A percentile compares a stretch with the other conserved stretches of the same genome.
Conservation (phyloP, 2,797 vertebrate species). For the Pterois miles region DNA sequence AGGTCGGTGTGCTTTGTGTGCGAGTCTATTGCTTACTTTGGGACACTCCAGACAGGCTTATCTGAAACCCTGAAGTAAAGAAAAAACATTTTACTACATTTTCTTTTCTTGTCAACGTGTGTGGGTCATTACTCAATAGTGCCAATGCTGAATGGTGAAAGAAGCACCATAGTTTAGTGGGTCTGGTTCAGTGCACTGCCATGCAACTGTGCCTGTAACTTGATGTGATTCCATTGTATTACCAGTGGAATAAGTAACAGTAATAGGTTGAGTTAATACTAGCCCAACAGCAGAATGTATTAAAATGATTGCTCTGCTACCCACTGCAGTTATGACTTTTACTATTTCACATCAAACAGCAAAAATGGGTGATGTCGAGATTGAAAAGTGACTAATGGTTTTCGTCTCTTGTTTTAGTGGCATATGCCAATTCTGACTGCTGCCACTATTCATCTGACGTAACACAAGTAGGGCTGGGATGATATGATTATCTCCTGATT, state of each 20-base stretch:
- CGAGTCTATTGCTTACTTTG: constrained; percentile 85
- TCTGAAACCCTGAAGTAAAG: constrained; percentile 91
- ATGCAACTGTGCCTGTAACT: neutral
- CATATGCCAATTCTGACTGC: neutral
- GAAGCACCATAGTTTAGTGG: neutral
- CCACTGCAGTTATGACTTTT: neutral
- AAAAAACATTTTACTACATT: constrained; percentile 82
- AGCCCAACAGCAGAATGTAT: neutral
- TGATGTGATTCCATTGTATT: neutral
- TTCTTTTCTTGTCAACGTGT: constrained; percentile 21
- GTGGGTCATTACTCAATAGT: constrained; percentile 10
- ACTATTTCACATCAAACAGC: neutral
- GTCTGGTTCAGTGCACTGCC: constrained; percentile 1
- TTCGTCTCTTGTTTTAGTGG: neutral
- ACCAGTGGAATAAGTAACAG: neutral
- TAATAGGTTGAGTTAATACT: neutral
- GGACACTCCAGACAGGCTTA: constrained; percentile 90
- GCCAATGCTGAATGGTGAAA: neutral
- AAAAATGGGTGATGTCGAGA: neutral
- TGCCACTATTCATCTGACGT: constrained; percentile 1
- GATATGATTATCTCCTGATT: neutral
- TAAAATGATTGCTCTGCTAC: neutral
- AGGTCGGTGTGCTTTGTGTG: constrained; percentile 65
- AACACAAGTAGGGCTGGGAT: neutral
- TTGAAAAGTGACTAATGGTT: neutral